phyloP scores from a whole-genome alignment of 2,797 vertebrate genomes.

The Pachyuromys duprasi region DNA sequence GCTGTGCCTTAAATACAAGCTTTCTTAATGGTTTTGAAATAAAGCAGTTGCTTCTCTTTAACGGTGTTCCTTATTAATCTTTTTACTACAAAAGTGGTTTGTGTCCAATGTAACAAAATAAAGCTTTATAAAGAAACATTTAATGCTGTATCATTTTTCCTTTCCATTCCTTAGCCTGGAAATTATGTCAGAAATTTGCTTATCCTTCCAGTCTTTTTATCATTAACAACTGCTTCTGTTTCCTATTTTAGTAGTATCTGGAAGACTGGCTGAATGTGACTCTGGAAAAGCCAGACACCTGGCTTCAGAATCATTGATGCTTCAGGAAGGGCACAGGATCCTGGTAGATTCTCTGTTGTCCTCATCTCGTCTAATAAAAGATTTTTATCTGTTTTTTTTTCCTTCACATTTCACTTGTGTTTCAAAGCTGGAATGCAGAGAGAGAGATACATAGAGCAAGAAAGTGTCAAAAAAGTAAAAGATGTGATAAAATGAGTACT shows the following conservation, averaged over 20 bases:
- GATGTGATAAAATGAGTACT: not conserved
- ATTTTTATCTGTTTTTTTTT: not conserved
- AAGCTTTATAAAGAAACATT: not conserved
- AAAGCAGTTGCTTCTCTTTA: constrained; percentile 37
- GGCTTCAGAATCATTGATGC: not conserved
- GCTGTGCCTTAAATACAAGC: not conserved
- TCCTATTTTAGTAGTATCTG: not conserved
- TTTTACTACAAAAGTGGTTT: constrained; percentile 14
- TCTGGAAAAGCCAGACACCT: constrained; percentile 32
- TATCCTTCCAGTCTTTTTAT: not conserved
- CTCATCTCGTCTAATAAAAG: not conserved
- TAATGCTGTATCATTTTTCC: not conserved
- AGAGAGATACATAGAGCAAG: not conserved
- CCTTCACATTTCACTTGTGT: not conserved
- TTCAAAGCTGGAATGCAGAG: constrained; percentile 48
- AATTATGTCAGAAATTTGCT: constrained; percentile 10
- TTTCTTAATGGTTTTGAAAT: not conserved
- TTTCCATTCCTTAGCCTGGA: constrained; percentile 7
- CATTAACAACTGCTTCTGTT: not conserved
- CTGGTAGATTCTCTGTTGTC: not conserved
- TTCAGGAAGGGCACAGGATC: not conserved
- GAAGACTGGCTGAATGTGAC: not conserved
- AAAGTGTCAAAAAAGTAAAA: not conserved
- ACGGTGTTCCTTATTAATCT: constrained; percentile 1
- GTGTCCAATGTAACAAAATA: constrained; percentile 1